These are phyloP conservation scores for Sesamia nonagrioides DNA, from an alignment of 1,140 invertebrate species.

Conservation along the genomic window DNA sequence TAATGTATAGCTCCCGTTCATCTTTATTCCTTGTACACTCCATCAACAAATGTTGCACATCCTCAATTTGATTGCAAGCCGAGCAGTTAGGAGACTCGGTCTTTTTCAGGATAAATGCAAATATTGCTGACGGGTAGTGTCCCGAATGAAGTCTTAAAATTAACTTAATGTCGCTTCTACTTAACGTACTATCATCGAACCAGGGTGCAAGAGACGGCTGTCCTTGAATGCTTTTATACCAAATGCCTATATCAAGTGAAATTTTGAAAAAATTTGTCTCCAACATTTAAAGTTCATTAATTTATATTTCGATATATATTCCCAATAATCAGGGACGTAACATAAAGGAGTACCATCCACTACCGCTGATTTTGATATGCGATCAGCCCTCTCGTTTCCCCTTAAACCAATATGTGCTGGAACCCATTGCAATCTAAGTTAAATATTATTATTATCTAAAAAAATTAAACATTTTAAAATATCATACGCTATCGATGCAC, in stretches of 20 bases:
- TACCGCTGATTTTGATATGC: neutral
- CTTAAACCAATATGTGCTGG: neutral
- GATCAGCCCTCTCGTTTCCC: conserved; percentile 9
- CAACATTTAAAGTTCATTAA: neutral
- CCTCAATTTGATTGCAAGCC: no score
- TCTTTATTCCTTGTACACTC: neutral
- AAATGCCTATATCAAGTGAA: no score
- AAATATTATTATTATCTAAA: neutral
- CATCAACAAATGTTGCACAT: no score
- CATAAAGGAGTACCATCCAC: neutral
- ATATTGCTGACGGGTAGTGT: neutral
- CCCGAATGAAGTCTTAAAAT: no score
- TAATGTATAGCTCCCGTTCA: no score
- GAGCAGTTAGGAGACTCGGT: no score
- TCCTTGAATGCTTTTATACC: neutral
- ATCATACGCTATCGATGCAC: neutral
- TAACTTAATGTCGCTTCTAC: neutral
- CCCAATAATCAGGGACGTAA: neutral
- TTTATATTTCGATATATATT: neutral
- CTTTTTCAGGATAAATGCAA: neutral
- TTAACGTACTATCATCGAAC: neutral
- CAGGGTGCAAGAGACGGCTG: neutral
- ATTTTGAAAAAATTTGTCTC: neutral
- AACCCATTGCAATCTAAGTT: conserved; percentile 25
- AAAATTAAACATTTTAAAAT: neutral